Conservation (phyloP, 2,113 vertebrate genomes). For the Aegotheles bennettii region DNA sequence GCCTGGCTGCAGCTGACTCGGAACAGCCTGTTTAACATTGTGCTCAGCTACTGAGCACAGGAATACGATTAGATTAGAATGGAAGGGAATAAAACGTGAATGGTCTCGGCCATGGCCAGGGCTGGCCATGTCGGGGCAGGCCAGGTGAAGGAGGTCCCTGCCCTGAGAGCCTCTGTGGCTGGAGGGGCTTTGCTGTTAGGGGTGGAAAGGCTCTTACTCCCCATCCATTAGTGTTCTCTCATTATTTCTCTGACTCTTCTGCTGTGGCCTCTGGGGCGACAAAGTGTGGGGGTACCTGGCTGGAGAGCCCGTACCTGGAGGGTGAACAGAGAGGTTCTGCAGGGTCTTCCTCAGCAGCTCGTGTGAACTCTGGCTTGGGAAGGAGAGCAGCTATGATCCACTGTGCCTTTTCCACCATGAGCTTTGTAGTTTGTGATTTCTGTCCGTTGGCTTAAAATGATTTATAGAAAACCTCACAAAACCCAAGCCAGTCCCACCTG, state of each 20-base stretch:
- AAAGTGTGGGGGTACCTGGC: accelerated
- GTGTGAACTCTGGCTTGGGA: accelerated
- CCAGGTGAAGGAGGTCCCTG: background rate
- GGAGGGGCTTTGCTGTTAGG: background rate
- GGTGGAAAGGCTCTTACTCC: background rate
- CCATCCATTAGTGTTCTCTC: background rate
- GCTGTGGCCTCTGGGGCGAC: background rate
- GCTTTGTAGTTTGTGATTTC: background rate
- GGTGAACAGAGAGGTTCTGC: background rate
- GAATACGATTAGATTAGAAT: conserved; percentile 50
- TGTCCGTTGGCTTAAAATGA: background rate
- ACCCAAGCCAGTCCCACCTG: background rate
- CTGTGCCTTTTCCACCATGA: background rate
- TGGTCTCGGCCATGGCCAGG: background rate
- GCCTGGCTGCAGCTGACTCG: conserved; percentile 12
- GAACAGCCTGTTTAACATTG: conserved; percentile 15
- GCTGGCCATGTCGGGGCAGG: background rate
- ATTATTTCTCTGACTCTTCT: background rate
- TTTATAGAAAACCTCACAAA: background rate
- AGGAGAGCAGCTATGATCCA: background rate
- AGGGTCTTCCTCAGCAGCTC: background rate
- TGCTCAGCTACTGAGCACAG: conserved; percentile 24
- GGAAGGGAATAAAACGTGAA: background rate
- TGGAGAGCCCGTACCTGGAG: background rate
- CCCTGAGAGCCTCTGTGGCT: background rate